A percentile compares a stretch with the other conserved stretches of the same genome.
Evolutionary conservation across 2,113 vertebrate species (phyloP).

Genomic region (Rhynchopsitta pachyrhyncha): DNA sequence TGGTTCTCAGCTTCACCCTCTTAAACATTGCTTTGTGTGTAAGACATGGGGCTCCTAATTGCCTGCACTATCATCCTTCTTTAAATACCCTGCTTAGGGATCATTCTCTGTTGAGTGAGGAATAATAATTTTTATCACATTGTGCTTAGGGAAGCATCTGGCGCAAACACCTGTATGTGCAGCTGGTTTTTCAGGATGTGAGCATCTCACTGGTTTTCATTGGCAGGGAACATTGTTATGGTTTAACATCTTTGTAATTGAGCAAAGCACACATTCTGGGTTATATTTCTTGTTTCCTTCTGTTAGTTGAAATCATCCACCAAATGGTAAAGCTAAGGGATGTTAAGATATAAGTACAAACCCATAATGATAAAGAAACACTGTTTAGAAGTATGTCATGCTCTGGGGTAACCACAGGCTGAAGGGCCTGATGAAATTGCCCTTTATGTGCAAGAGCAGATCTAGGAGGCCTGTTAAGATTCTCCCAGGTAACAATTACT

Average conservation of each 20-base stretch:
- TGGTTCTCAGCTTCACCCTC: constrained; percentile 10
- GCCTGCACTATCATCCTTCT: background rate
- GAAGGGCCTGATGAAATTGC: background rate
- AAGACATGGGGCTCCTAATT: constrained; percentile 25
- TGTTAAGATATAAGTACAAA: background rate
- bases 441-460: background rate
- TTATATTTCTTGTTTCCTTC: background rate
- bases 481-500: background rate
- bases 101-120: constrained; percentile 42
- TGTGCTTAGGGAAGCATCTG: constrained; percentile 63
- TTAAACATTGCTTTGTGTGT: constrained; percentile 19
- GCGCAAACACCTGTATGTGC: constrained; percentile 59
- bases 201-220: constrained; percentile 51
- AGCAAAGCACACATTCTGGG: constrained; percentile 5
- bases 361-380: background rate
- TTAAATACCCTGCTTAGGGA: constrained; percentile 40
- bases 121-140: constrained; percentile 61
- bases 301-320: background rate
- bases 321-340: background rate
- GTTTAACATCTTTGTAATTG: constrained; percentile 37
- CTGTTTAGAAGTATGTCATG: background rate
- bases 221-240: background rate
- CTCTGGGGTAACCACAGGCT: background rate
- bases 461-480: background rate
- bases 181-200: constrained; percentile 48